phyloP scores from a whole-genome alignment of 2,888 invertebrate species.

The Agrochola macilenta region DNA sequence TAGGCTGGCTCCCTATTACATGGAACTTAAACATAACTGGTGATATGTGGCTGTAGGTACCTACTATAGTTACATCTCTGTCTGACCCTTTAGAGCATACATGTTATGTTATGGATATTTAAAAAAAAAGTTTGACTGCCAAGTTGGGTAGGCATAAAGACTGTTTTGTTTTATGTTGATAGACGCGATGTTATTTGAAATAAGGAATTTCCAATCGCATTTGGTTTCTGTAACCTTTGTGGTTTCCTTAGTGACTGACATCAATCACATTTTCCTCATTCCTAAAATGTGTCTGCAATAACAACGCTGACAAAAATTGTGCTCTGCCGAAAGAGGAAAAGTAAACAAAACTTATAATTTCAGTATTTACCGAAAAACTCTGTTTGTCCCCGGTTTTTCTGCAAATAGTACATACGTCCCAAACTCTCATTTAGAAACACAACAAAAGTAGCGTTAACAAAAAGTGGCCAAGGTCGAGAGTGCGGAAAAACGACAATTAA shows the following conservation, averaged over 20 bases:
- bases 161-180: neutral
- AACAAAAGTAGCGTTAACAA: constrained; percentile 66
- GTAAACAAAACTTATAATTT: constrained; percentile 40
- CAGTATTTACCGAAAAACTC: constrained; percentile 28
- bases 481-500: constrained; percentile 75
- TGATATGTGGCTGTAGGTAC: neutral
- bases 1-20: neutral
- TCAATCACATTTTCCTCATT: constrained; percentile 10
- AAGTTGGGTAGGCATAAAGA: too few relatives aligned
- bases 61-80: neutral
- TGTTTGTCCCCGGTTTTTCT: constrained; percentile 20
- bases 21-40: neutral
- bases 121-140: neutral
- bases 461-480: constrained; percentile 68
- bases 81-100: neutral
- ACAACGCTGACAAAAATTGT: neutral
- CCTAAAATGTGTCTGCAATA: neutral
- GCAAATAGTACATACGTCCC: constrained; percentile 13
- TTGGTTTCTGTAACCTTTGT: neutral
- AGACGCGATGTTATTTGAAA: neutral
- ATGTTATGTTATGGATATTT: neutral
- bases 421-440: constrained; percentile 50
- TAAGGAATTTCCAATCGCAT: neutral
- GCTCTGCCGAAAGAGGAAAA: constrained; percentile 6
- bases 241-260: neutral